Evolutionary conservation across 2,797 vertebrate genomes (phyloP), one percentile per base, ranked within the genome.

Genomic region (Potorous gilbertii): DNA sequence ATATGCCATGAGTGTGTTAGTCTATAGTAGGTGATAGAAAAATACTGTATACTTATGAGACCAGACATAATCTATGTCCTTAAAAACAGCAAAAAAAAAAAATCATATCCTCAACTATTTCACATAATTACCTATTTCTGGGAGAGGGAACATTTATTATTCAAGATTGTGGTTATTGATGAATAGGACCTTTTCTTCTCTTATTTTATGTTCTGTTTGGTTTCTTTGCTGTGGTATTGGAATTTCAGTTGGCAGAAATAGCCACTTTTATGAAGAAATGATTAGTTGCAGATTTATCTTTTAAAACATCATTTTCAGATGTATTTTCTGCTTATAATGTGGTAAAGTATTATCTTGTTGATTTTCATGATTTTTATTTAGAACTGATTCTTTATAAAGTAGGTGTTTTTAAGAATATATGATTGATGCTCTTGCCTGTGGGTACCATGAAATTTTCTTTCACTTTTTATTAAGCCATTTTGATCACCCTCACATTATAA

Each of bases 401-500:
- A 87, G 21, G 21, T 54, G 28, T 90, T 90, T 90, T 4, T 90
- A 52, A 31, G 12, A 0, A 14, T 18, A 54, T 90, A 16, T 90
- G 27, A 52, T 90, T 90, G 54, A 54, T 54, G 27, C 4, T 90
- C 50, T 54, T 54, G n/a, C 90, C 52, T 90, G 4, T 31, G 89
- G 12, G 27, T 52, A 18, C 27, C 12, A 90, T 90, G 54, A 90
- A 52, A 90, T 90, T 90, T 90, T 90, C 55, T 91, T 91, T 54
- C 91, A 56, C 62, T 40, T 91, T 95, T 14, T 90, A 28, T 89
- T 91, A 62, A 98, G 98, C 87, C 98, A 97, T 93, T 98, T 98
- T 95, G 92, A 97, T 62, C 97, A 98, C 91, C 96, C 97, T 28
- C 97, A 98, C 91, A 98, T 98, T 93, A 81, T 91, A 92, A 94